A percentile compares a stretch with the other conserved stretches of the same genome.
Evolutionary conservation across 1,140 invertebrate species (phyloP).

Genomic region (Anagrus nilaparvatae): DNA sequence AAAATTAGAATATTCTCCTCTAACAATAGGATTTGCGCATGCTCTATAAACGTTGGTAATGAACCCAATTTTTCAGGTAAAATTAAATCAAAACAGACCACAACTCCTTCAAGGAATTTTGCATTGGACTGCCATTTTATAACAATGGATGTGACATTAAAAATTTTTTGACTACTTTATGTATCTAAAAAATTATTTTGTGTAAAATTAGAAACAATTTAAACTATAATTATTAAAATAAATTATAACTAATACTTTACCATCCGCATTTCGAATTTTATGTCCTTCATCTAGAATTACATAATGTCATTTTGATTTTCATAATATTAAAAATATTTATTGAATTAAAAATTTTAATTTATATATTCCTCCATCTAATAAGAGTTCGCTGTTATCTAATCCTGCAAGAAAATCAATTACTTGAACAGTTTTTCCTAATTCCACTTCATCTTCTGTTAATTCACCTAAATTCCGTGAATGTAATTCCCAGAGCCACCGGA

Average conservation of each 20-base stretch:
- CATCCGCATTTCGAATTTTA: slow-evolving; percentile 91
- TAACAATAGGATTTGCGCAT: slow-evolving; percentile 84
- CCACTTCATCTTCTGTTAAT: slow-evolving; percentile 84
- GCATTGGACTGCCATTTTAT: slow-evolving; percentile 86
- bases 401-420: slow-evolving; percentile 69
- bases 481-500: slow-evolving; percentile 90
- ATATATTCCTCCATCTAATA: slow-evolving; percentile 41
- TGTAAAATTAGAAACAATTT: too few species aligned
- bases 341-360: slow-evolving; percentile 15
- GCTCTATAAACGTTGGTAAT: slow-evolving; percentile 74
- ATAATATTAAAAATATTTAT: too few species aligned
- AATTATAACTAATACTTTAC: slow-evolving; percentile 64
- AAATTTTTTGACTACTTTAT: slow-evolving; percentile 64
- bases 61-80: slow-evolving; percentile 88
- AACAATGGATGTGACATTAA: slow-evolving; percentile 70
- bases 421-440: slow-evolving; percentile 84
- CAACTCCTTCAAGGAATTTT: slow-evolving; percentile 91
- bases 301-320: slow-evolving; percentile 81
- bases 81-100: slow-evolving; percentile 97
- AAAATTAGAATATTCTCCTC: slow-evolving; percentile 89
- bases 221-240: too few species aligned
- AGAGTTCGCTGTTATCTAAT: slow-evolving; percentile 52
- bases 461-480: slow-evolving; percentile 69
- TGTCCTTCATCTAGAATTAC: slow-evolving; percentile 94
- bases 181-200: slow-evolving; percentile 46